phyloP scores from a whole-genome alignment of 2,797 vertebrate genomes.

The Artibeus lituratus region DNA sequence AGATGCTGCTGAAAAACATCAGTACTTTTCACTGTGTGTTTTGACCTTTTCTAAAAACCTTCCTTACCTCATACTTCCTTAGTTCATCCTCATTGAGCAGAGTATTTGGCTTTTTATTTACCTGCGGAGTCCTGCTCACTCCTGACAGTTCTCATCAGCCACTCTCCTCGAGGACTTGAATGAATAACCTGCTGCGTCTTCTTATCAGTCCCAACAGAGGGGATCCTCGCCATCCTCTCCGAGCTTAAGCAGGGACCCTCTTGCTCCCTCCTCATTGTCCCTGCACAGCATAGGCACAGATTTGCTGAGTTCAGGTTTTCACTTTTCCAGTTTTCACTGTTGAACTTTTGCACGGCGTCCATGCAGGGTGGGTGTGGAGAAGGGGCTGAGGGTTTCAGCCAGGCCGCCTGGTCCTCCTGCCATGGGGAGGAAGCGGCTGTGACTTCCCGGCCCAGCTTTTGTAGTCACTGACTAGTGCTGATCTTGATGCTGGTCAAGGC shows the following conservation, averaged over 20 bases:
- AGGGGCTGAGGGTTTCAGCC: not conserved
- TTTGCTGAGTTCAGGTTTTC: not conserved
- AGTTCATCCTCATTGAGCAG: not conserved
- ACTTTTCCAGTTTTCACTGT: not conserved
- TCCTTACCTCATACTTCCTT: not conserved
- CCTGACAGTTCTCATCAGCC: not conserved
- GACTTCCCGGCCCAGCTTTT: not conserved
- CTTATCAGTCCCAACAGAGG: not conserved
- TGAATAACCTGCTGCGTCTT: not conserved
- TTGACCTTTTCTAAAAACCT: not conserved
- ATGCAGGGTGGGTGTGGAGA: not conserved
- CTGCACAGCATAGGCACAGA: not conserved
- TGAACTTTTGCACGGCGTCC: not conserved
- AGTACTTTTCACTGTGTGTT: not conserved
- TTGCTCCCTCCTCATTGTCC: not conserved
- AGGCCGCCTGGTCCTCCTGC: not conserved
- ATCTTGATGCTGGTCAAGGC: not conserved
- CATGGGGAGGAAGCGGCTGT: not conserved
- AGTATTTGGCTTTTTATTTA: not conserved
- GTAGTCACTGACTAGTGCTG: not conserved
- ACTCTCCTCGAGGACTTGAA: not conserved
- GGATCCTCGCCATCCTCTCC: fast-evolving
- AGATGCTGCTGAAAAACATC: not conserved
- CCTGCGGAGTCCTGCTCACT: not conserved
- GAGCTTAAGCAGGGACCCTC: not conserved